These are phyloP conservation scores for Falcaria lacertinaria DNA, from an alignment of 2,888 invertebrate genomes.

Conservation along the genomic window DNA sequence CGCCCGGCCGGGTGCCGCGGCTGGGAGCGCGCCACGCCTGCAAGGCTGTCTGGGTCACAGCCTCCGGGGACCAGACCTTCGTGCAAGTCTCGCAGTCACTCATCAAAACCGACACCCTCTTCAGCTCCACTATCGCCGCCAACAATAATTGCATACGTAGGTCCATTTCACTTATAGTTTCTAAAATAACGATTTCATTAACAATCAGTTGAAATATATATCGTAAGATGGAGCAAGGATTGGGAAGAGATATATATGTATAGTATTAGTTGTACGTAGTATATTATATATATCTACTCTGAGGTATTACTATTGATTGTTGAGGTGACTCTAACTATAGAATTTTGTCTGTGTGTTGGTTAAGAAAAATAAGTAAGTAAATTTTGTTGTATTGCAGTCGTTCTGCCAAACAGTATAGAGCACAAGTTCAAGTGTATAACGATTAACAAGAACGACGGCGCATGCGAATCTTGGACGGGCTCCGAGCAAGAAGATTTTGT, in stretches of 20 bases:
- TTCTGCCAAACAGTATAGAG: slow-evolving; percentile 89
- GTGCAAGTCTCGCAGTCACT: slow-evolving; percentile 94
- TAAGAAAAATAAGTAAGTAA: not conserved
- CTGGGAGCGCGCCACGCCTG: slow-evolving; percentile 92
- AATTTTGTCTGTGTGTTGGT: not conserved
- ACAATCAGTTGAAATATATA: too few relatives aligned
- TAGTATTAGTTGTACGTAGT: too few relatives aligned
- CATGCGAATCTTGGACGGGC: slow-evolving; percentile 90
- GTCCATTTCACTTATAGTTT: slow-evolving; percentile 9
- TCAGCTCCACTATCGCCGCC: slow-evolving; percentile 93
- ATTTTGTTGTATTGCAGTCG: slow-evolving; percentile 73
- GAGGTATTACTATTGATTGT: too few relatives aligned
- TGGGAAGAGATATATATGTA: too few relatives aligned
- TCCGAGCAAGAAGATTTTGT: slow-evolving; percentile 91
- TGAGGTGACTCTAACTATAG: too few relatives aligned
- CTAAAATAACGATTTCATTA: too few relatives aligned
- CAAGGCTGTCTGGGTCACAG: slow-evolving; percentile 95
- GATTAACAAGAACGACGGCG: slow-evolving; percentile 93
- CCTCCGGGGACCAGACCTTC: slow-evolving; percentile 97
- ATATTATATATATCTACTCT: too few relatives aligned
- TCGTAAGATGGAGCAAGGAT: too few relatives aligned
- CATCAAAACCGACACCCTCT: slow-evolving; percentile 93
- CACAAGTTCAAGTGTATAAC: slow-evolving; percentile 92
- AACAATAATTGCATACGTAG: slow-evolving; percentile 91
- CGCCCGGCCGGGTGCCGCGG: slow-evolving; percentile 87